These are phyloP conservation scores for Sus cebifrons DNA, from an alignment of 2,797 vertebrate species.

Conservation along the genomic window DNA sequence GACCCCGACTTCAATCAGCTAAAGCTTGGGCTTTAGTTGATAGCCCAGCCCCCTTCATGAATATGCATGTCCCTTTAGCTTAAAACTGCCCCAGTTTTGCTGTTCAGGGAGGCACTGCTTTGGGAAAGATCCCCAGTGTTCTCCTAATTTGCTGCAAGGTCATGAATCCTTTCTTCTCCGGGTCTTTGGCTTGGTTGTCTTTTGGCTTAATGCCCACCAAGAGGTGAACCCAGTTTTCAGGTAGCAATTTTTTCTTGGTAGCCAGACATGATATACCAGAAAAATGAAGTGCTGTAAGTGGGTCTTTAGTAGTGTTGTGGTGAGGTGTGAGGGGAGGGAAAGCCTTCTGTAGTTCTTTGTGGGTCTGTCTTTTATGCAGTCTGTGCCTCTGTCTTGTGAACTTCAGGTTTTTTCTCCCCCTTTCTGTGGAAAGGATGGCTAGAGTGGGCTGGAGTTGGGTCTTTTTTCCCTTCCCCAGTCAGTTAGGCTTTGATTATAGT, in stretches of 20 bases:
- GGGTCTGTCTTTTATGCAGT: background rate
- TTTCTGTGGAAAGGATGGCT: background rate
- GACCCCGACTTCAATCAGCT: background rate
- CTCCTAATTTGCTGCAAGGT: background rate
- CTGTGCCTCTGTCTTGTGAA: background rate
- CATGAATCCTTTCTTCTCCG: background rate
- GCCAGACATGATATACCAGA: background rate
- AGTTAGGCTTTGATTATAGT: background rate
- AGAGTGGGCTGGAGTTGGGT: background rate
- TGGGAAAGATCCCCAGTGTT: background rate
- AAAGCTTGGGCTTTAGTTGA: background rate
- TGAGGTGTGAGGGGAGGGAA: background rate
- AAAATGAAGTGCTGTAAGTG: background rate
- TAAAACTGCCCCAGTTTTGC: too few species aligned
- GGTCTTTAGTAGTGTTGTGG: background rate
- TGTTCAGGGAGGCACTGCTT: too few species aligned
- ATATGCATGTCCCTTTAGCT: background rate
- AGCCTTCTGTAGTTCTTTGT: background rate
- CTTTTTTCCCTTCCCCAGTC: background rate
- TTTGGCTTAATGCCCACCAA: background rate
- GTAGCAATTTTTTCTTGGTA: background rate
- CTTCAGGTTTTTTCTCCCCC: background rate
- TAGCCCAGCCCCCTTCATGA: background rate
- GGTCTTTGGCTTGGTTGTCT: background rate
- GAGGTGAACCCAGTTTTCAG: background rate